These are phyloP conservation scores for Polyommatus icarus DNA, from an alignment of 2,888 invertebrate genomes.

Conservation along the genomic window DNA sequence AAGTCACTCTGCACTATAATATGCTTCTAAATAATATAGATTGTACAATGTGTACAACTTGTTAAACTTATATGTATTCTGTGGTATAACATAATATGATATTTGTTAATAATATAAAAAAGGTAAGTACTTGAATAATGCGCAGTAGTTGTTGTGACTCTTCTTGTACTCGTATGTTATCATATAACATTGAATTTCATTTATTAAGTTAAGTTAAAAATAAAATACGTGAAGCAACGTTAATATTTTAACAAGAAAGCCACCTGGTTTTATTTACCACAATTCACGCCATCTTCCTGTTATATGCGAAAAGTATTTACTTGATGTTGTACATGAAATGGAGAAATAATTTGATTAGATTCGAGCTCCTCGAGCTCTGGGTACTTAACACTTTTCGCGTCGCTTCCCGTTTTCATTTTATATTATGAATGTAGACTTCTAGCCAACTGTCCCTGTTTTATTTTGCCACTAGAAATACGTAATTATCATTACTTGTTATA, in stretches of 20 bases:
- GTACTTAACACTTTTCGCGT: constrained; percentile 2
- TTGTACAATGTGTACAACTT: too few species aligned
- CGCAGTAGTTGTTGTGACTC: too few species aligned
- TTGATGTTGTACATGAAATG: neutral
- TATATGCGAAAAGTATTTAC: constrained; percentile 11
- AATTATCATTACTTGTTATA: neutral
- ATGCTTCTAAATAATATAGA: too few species aligned
- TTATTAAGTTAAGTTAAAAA: neutral
- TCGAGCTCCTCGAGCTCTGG: neutral
- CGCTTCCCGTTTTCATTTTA: neutral
- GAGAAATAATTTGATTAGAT: neutral
- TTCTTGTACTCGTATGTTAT: too few species aligned
- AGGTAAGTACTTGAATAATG: too few species aligned
- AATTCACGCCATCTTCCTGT: neutral
- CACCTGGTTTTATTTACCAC: constrained; percentile 17
- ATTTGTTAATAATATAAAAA: too few species aligned
- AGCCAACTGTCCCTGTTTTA: neutral
- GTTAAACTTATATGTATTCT: too few species aligned
- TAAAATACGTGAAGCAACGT: neutral
- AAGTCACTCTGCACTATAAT: too few species aligned
- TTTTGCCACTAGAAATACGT: neutral
- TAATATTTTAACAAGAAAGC: constrained; percentile 9
- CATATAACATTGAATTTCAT: neutral
- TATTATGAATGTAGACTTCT: neutral
- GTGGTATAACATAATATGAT: too few species aligned